Base-by-base conservation (phyloP, 2,888 invertebrate genomes). In the Tetragnatha montana region DNA sequence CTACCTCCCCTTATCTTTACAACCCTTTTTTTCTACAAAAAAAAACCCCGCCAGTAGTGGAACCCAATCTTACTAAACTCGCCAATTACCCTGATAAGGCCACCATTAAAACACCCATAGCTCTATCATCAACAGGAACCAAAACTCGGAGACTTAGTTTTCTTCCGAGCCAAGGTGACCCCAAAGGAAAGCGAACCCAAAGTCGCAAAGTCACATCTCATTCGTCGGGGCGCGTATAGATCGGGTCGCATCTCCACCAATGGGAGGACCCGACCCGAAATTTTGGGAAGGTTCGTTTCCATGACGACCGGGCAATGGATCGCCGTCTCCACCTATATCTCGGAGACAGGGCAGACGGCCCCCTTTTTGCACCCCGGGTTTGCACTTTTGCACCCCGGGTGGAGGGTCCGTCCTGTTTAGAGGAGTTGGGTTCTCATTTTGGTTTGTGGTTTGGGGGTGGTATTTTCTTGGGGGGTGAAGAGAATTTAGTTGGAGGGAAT, bases 171-270 rank as follows among this genome's bases (percentile, higher is more conserved):
- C 89, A 89, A 89, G 89, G 89, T 89, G 89, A 89, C 89, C 89
- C 76, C 85, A 70, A 60, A 79, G 35, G 71, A 35, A 78, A 22
- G 79, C 68, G 73, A 68, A 85, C 12, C 70, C 81, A 81, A 81
- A 89, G 89, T 89, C 89, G 75, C 70, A 89, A 89, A 89, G 89
- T 89, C 85, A 84, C 85, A 81, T 89, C 81, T 85, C 84, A 89
- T 89, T 89, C 89, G 89, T 76, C 70, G 89, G 76, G 60, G 47
- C 74, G 19, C 70, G 87, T 87, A 87, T 87, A 76, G 85, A 85
- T 81, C 84, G 81, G 21, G 75, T 75, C 22, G 22, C 22, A 79
- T 79, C 82, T 82, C 71, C 79, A 50, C 91, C 91, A 86, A 89
- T 91, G 87, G 71, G 82, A 76, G 83, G 75, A 51, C 82, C 60